Conservation (phyloP, 2,888 invertebrate species). For the Ditylenchus weischeri region DNA sequence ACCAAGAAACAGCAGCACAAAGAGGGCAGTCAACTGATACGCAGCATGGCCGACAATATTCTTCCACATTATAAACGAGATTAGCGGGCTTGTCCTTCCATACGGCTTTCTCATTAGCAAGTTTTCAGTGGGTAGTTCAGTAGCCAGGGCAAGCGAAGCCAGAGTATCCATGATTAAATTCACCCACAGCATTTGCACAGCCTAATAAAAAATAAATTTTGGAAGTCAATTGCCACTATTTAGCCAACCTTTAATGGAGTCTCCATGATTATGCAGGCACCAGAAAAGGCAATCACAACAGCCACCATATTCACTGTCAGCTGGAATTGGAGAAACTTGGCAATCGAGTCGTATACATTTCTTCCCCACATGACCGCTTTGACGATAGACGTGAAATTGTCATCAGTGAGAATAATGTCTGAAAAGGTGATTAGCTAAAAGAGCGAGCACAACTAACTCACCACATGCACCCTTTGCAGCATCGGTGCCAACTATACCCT, state of each 20-base stretch:
- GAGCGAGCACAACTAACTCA: not conserved
- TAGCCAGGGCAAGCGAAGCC: slow-evolving; percentile 64
- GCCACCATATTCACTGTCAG: slow-evolving; percentile 97
- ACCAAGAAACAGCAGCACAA: slow-evolving; percentile 89
- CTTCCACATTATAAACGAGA: slow-evolving; percentile 89
- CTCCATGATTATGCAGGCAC: slow-evolving; percentile 77
- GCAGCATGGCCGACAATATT: slow-evolving; percentile 74
- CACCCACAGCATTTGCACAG: slow-evolving; percentile 64
- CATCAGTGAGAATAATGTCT: slow-evolving; percentile 92
- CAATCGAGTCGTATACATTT: slow-evolving; percentile 5
- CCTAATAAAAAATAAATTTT: slow-evolving; percentile 26
- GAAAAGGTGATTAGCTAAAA: not conserved
- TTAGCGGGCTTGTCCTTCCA: slow-evolving; percentile 63
- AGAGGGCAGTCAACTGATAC: slow-evolving; percentile 70
- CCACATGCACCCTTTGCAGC: not conserved
- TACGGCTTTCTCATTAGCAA: slow-evolving; percentile 63
- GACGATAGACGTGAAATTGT: slow-evolving; percentile 97
- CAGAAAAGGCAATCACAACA: slow-evolving; percentile 95
- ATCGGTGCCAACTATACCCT: not conserved
- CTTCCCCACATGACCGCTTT: slow-evolving; percentile 76
- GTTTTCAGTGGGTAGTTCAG: slow-evolving; percentile 63
- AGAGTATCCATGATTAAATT: slow-evolving; percentile 66
- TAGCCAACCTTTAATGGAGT: slow-evolving; percentile 55
- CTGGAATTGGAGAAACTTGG: slow-evolving; percentile 64
- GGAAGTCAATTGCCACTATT: not conserved